Conservation (phyloP, 2,113 vertebrate genomes). For the Strix uralensis region DNA sequence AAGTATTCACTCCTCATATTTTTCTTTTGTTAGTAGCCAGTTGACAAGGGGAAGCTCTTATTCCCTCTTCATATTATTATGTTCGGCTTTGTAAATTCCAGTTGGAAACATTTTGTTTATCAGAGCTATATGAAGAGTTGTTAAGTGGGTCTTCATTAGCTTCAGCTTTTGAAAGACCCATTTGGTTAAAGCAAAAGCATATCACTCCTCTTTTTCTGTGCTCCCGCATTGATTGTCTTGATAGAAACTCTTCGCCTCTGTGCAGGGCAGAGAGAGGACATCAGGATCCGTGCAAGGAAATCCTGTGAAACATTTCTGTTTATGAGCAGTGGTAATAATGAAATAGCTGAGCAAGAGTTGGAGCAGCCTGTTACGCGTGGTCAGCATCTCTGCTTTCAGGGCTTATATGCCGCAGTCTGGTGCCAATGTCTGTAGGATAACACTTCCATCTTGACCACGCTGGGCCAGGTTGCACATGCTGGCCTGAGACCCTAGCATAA, state of each 20-base stretch:
- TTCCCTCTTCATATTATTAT: constrained; percentile 39
- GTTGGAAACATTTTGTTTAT: constrained; percentile 48
- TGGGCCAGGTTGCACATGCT: not conserved
- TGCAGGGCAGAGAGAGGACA: not conserved
- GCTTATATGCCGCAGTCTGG: fast-evolving
- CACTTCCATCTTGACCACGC: fast-evolving
- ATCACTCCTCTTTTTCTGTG: not conserved
- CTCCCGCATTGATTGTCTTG: not conserved
- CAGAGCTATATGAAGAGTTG: constrained; percentile 25
- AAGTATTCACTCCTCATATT: constrained; percentile 64
- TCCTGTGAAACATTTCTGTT: not conserved
- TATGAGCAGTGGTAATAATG: not conserved
- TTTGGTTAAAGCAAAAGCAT: not conserved
- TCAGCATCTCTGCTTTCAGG: not conserved
- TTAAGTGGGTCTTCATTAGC: not conserved
- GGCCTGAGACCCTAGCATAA: not conserved
- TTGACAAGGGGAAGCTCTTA: constrained; percentile 58
- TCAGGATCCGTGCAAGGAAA: not conserved
- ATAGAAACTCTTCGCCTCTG: not conserved
- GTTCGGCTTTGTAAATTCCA: constrained; percentile 34
- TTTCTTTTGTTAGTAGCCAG: constrained; percentile 60
- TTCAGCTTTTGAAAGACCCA: not conserved
- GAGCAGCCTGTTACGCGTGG: fast-evolving
- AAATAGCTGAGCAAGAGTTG: not conserved
- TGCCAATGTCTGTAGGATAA: fast-evolving